Base-by-base conservation (phyloP, 2,888 invertebrate species). In the Drosophila atripex region DNA sequence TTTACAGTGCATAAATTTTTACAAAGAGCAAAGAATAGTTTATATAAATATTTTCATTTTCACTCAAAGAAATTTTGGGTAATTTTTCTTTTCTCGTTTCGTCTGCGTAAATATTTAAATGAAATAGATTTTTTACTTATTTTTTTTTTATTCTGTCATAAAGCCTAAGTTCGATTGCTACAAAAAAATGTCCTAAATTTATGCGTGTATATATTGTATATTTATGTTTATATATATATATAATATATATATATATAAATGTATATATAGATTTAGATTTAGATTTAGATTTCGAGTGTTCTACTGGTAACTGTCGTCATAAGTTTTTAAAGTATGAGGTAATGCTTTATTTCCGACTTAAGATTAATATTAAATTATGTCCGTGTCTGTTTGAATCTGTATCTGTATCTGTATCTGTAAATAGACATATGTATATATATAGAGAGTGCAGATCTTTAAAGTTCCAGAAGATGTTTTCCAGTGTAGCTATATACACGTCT, bases 281-380 rank as follows among this genome's bases (percentile, higher is more conserved):
- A 51, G 53, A 51, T 64, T 45, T 71, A 57, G 57, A 49, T 58
- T 55, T 38, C 41, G 65, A 54, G 80, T 66, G 57, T 65, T 75
- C 82, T 80, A 80, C 76, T 52, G 70, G 78, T 84, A 80, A 80
- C 73, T 60, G 71, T 84, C 82, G 73, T 83, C 77, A 85, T 83
- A 84, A 78, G 85, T 85, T 77, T 84, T 86, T 87, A 89, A 87
- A 88, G 77, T 89, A 89, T 87, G 87, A 87, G 87, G 89, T 89
- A 87, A 89, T 87, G 89, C 75, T 76, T 88, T 87, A 78, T 88
- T 84, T 77, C 45, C 78, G 76, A 77, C 87, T 79, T 85, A 88
- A 76, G 66, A 77, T 50, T 54, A 73, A 55, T 46, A 35, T 59
- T 54, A 63, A 46, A 39, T 53, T 72, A 61, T 72, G 39, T 56